Conservation (phyloP, 2,888 invertebrate genomes). For the Ennomos erosarius region DNA sequence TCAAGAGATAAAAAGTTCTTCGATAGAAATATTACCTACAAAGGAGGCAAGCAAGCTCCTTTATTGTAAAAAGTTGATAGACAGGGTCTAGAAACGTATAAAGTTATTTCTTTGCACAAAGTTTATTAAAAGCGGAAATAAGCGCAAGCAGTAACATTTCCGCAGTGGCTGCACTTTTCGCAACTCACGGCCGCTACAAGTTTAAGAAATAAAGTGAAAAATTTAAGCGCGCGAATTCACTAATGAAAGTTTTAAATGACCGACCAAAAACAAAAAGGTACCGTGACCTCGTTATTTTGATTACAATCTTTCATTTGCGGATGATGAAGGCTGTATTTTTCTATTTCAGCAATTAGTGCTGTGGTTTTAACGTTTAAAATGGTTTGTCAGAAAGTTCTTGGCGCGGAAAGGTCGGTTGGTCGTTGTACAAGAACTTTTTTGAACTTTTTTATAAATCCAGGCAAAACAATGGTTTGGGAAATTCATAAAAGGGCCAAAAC, state of each 20-base stretch:
- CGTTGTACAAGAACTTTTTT: slow-evolving; percentile 64
- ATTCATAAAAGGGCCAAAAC: slow-evolving; percentile 75
- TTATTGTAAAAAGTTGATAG: slow-evolving; percentile 7
- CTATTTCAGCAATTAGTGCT: slow-evolving; percentile 15
- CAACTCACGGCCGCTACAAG: slow-evolving; percentile 50
- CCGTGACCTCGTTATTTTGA: slow-evolving; percentile 77
- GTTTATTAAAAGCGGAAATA: slow-evolving; percentile 31
- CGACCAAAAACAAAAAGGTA: slow-evolving; percentile 69
- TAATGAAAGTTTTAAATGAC: slow-evolving; percentile 83
- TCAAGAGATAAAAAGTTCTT: too few species aligned
- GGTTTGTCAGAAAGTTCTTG: slow-evolving; percentile 26
- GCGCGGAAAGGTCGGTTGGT: slow-evolving; percentile 33
- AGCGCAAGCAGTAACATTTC: slow-evolving; percentile 28
- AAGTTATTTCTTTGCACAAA: slow-evolving; percentile 26
- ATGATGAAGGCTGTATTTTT: slow-evolving; percentile 3
- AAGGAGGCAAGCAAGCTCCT: not conserved
- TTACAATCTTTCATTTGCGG: slow-evolving; percentile 60
- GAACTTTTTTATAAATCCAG: slow-evolving; percentile 71
- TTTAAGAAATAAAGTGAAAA: slow-evolving; percentile 70
- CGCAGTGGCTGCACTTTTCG: slow-evolving; percentile 42
- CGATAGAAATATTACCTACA: not conserved
- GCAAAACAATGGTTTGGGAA: slow-evolving; percentile 76
- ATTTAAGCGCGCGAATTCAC: slow-evolving; percentile 75
- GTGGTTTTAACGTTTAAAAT: slow-evolving; percentile 44
- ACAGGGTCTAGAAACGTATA: slow-evolving; percentile 19